phyloP scores from a whole-genome alignment of 2,888 invertebrate genomes.

The Cheilosia soror region DNA sequence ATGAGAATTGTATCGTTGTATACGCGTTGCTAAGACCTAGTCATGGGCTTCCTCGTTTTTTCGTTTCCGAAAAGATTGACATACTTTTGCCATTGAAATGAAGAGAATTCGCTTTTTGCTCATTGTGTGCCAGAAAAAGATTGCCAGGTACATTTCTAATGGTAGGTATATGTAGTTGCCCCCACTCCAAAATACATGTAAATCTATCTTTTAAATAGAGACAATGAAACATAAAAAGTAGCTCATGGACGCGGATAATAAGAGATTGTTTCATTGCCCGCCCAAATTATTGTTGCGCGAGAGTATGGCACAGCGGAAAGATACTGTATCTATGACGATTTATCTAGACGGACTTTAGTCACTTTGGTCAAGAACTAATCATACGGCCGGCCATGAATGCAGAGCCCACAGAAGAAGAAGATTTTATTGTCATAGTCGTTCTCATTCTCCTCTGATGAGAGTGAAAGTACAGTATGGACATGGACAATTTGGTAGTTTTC shows the following conservation, averaged over 20 bases:
- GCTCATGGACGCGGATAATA: conserved; percentile 64
- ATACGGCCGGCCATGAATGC: conserved; percentile 23
- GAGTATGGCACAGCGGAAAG: conserved; percentile 6
- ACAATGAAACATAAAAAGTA: conserved; percentile 49
- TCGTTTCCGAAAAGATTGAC: conserved; percentile 62
- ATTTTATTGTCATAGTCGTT: conserved; percentile 30
- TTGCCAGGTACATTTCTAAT: conserved; percentile 24
- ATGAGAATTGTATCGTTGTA: conserved; percentile 45
- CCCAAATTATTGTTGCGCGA: conserved; percentile 10
- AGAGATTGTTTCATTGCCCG: conserved; percentile 52
- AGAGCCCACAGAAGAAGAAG: conserved; percentile 25
- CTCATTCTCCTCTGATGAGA: conserved; percentile 24
- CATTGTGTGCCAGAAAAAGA: conserved; percentile 3
- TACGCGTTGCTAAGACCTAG: conserved; percentile 8
- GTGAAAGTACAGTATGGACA: conserved; percentile 36
- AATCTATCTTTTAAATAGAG: not conserved
- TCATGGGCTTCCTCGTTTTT: conserved; percentile 31
- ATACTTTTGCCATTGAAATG: conserved; percentile 52
- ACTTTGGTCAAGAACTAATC: conserved; percentile 57
- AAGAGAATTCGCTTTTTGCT: conserved; percentile 16
- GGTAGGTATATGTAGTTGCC: not conserved
- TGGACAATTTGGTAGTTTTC: conserved; percentile 15
- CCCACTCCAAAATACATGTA: conserved; percentile 19
- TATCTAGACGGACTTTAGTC: conserved; percentile 19
- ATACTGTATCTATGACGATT: conserved; percentile 44